Evolutionary conservation across 1,140 invertebrate species (phyloP).

Genomic region (Brachionus rotundiformis): DNA sequence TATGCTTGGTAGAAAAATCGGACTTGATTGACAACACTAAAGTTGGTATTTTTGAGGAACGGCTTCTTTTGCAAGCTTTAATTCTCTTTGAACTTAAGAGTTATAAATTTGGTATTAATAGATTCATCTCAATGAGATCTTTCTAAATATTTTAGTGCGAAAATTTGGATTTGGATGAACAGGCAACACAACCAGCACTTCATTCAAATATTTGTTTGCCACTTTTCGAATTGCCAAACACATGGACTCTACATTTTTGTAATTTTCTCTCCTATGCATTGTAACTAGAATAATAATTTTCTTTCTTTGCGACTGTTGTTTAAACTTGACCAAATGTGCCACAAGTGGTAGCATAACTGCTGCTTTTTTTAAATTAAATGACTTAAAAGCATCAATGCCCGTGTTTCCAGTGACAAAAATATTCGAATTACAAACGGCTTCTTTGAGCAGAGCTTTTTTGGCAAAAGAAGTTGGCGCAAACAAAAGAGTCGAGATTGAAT

Average conservation of each 20-base stretch:
- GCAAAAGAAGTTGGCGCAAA: constrained; percentile 1
- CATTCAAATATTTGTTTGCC: background rate
- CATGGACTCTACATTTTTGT: background rate
- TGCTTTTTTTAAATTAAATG: background rate
- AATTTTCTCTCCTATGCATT: constrained; percentile 28
- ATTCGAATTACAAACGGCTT: background rate
- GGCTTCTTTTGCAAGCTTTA: no score
- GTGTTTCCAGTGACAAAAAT: constrained; percentile 22
- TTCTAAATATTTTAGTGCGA: background rate
- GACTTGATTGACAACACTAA: no score
- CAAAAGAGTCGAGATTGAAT: background rate
- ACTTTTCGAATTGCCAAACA: background rate
- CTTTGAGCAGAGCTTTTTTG: constrained; percentile 3
- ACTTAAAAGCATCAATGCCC: background rate
- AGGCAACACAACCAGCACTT: background rate
- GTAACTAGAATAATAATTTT: constrained; percentile 2
- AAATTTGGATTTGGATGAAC: constrained; percentile 14
- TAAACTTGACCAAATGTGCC: background rate
- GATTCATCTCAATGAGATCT: no score
- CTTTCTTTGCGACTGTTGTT: background rate
- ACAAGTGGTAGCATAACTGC: background rate
- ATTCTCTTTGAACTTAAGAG: no score
- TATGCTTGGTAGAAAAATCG: no score
- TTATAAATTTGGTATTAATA: no score
- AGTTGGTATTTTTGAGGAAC: no score